Base-by-base conservation (phyloP, 2,888 invertebrate species). In the Cerastis rubricosa region DNA sequence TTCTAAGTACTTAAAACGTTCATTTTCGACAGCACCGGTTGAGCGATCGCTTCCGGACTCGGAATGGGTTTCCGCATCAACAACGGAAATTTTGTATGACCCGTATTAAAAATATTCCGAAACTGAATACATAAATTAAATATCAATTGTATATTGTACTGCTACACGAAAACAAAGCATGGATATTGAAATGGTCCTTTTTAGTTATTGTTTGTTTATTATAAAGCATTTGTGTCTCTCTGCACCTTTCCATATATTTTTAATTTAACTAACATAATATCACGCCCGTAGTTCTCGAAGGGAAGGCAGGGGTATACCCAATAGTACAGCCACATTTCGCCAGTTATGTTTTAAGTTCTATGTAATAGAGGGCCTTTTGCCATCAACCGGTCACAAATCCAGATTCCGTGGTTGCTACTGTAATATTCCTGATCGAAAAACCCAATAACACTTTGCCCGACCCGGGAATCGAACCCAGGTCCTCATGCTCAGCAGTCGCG, bases 21-120 rank as follows among this genome's bases (percentile, higher is more conserved):
- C 71, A 81, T 76, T 71, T 83, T 81, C 69, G 61, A 43, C 51
- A 59, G 43, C 49, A n/a, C 65, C 61, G 63, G 69, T 59, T 47
- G 43, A 51, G 22, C 12, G 19, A 59, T 51, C 29, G 66, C 40
- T 73, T 83, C 69, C 78, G 73, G 11, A 29, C 5, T 57, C 57
- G 8, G 61, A 3, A 29, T 51, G 72, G 51, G 65, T 72, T 73
- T 83, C 83, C 68, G 68, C 22, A 77, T 17, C 45, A 54, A 22
- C 40, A 5, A 65, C 72, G 78, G 73, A 81, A 83, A 70, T n/a
- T 73, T 83, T 49, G 29, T 45, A 49, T 61, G 54, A 22, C 49
- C 66, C 61, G 2, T 73, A 57, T 59, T 45, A 78, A 73, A 43
- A 25, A 35, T 57, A 70, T 45, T 61, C 68, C 3, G 12, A 51